Base-by-base conservation (phyloP, 2,888 invertebrate genomes). In the Pasiphila rectangulata region DNA sequence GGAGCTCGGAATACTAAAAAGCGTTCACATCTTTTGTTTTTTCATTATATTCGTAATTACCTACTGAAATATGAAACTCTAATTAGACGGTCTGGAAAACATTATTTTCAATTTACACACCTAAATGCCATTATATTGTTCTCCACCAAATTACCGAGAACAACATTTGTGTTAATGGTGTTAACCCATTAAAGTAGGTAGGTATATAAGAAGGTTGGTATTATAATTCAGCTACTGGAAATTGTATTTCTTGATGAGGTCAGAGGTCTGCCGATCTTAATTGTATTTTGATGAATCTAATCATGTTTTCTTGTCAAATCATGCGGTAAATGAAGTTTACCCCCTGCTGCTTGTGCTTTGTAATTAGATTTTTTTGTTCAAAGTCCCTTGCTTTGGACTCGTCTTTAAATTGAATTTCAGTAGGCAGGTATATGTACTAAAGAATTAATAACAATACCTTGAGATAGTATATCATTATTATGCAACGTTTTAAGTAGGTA, bases 261-360 rank as follows among this genome's bases (percentile, higher is more conserved):
- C 65, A 66, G 64, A 68, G 54, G 55, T 61, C 50, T 45, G 24
- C 47, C 50, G 56, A 60, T 72, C 73, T 74, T 84, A 83, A 84
- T 85, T 83, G 82, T 75, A 83, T 81, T 78, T 79, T 79, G 72
- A 79, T 79, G 76, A 72, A 76, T 74, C 59, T 69, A 67, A 76
- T 81, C 77, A 75, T 66, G 73, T 63, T 74, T 74, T 81, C 72
- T 75, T 81, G 85, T 77, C 79, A 79, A 82, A 79, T 83, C 83
- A 86, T 79, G 78, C 81, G 74, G 75, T 61, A 83, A 83, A 86
- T 84, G 79, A 80, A 79, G 70, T 68, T 73, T 69, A 70, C 69
- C 66, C 67, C 64, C 60, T 59, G 41, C 52, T 56, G 53, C 54
- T 51, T 56, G 54, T 43, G 41, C 50, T 53, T 36, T 36, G 37